Evolutionary conservation across 2,888 invertebrate genomes (phyloP).

Genomic region (Philereme transversata): DNA sequence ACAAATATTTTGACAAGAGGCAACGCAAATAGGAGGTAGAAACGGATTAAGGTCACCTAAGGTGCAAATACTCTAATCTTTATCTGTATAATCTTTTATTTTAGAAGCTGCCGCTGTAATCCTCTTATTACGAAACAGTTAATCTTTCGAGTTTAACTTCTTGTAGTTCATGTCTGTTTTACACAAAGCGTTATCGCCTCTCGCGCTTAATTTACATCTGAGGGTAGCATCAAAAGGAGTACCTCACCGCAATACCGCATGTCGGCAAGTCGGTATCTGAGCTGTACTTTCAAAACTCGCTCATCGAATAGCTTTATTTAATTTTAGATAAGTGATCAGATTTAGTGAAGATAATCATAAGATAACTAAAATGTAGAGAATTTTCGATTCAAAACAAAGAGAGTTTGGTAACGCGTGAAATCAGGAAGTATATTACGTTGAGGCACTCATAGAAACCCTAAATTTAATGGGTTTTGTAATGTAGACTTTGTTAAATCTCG

Average conservation of each 20-base stretch:
- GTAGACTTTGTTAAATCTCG: no score
- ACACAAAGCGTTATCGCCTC: slow-evolving; percentile 22
- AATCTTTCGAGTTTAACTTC: slow-evolving; percentile 16
- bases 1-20: slow-evolving; percentile 79
- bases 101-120: slow-evolving; percentile 30
- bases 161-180: slow-evolving; percentile 12
- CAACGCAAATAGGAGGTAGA: slow-evolving; percentile 62
- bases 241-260: slow-evolving; percentile 36
- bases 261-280: slow-evolving; percentile 20
- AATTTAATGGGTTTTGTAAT: no score
- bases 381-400: no score
- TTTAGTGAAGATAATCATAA: no score
- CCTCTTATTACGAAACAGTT: slow-evolving; percentile 21
- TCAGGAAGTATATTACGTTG: no score
- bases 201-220: slow-evolving; percentile 39
- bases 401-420: no score
- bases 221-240: slow-evolving; percentile 47
- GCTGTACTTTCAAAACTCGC: slow-evolving; percentile 15
- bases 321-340: not conserved
- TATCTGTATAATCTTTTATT: slow-evolving; percentile 42
- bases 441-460: no score
- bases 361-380: no score
- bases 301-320: slow-evolving; percentile 5
- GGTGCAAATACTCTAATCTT: slow-evolving; percentile 53
- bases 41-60: slow-evolving; percentile 62